phyloP scores from a whole-genome alignment of 64 coral and sea anemone genomes.

The Trachythela sp. region DNA sequence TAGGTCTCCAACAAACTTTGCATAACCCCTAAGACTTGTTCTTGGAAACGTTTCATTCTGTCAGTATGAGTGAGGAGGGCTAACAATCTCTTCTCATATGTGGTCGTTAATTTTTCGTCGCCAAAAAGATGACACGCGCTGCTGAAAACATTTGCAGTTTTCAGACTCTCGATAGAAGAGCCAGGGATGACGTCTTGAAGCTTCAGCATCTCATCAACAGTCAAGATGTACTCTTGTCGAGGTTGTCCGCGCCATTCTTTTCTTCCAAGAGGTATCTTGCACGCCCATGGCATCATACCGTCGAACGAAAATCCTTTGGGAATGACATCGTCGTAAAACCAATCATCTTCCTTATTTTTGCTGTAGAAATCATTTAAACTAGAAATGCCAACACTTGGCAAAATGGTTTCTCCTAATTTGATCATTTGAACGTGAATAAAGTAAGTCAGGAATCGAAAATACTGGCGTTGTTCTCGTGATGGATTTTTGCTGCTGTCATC shows the following conservation, averaged over 20 bases:
- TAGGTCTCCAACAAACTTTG: background rate
- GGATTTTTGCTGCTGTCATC: background rate
- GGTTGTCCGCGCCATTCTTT: background rate
- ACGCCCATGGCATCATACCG: background rate
- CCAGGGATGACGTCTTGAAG: background rate
- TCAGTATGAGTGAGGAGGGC: background rate
- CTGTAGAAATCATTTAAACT: constrained; percentile 1
- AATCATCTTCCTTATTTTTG: background rate
- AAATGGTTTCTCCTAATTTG: background rate
- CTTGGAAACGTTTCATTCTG: background rate
- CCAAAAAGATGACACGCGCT: background rate
- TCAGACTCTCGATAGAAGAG: background rate
- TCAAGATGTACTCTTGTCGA: constrained; percentile 9
- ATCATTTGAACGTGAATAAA: background rate
- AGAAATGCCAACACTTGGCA: background rate
- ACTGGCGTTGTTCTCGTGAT: background rate
- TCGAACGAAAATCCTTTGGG: background rate
- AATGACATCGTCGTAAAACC: background rate
- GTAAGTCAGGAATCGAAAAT: background rate
- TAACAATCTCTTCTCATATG: background rate
- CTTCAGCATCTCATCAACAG: background rate
- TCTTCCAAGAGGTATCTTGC: background rate
- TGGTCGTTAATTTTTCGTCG: background rate
- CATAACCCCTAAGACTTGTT: background rate
- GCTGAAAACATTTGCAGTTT: constrained; percentile 7